A percentile compares a stretch with the other conserved stretches of the same genome.
Conservation (phyloP, 2,113 vertebrate genomes). For the Grammomys surdaster region DNA sequence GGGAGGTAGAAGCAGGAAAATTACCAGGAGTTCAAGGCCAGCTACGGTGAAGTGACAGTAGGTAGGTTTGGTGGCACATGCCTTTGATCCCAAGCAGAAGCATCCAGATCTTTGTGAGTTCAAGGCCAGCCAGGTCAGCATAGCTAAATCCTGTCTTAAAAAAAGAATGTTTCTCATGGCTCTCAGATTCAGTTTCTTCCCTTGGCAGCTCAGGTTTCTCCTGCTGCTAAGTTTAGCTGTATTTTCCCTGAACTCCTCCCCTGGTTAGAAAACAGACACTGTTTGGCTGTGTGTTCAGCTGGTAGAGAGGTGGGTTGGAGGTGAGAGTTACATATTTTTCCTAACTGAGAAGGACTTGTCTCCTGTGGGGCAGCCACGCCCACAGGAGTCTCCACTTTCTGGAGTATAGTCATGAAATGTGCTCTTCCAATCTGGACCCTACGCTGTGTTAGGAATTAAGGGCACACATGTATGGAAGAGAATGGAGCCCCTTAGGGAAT, state of each 20-base stretch:
- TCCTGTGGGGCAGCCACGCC: background rate
- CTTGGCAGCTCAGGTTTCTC: slow-evolving; percentile 57
- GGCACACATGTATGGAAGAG: background rate
- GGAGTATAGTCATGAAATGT: too few relatives aligned
- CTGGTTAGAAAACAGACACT: slow-evolving; percentile 18
- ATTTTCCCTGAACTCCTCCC: slow-evolving; percentile 39
- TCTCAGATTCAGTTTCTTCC: slow-evolving; percentile 63
- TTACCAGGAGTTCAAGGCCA: background rate
- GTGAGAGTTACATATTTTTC: background rate
- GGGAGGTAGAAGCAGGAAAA: background rate
- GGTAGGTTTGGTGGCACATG: background rate
- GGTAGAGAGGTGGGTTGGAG: background rate
- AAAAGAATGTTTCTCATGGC: slow-evolving; percentile 38
- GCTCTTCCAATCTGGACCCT: background rate
- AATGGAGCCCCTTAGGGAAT: background rate
- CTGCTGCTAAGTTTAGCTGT: slow-evolving; percentile 57
- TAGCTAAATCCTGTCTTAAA: background rate
- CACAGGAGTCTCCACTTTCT: background rate
- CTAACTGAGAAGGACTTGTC: background rate
- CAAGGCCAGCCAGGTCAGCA: background rate
- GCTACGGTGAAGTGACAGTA: background rate
- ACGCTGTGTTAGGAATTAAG: background rate
- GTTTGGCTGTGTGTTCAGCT: background rate
- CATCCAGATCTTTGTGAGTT: background rate
- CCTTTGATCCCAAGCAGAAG: background rate